These are phyloP conservation scores for Mellilla xanthometata DNA, from an alignment of 2,888 invertebrate genomes.

Conservation along the genomic window DNA sequence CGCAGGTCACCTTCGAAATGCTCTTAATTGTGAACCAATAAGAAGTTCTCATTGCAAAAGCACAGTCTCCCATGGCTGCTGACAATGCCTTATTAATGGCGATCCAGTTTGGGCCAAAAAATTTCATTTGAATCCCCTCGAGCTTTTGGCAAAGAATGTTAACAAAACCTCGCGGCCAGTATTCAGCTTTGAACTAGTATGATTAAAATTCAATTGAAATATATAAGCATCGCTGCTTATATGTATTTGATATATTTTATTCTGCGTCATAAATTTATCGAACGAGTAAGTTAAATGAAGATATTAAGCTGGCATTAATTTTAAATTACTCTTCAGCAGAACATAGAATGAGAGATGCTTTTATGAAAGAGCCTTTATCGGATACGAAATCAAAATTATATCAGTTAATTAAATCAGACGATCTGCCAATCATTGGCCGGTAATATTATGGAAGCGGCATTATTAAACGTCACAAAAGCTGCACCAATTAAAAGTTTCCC, in stretches of 20 bases:
- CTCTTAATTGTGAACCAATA: constrained; percentile 75
- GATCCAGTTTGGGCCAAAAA: constrained; percentile 46
- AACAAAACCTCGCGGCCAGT: constrained; percentile 24
- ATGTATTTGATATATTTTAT: constrained; percentile 5
- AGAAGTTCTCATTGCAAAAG: constrained; percentile 62
- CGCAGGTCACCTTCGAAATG: constrained; percentile 75
- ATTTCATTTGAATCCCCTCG: constrained; percentile 20
- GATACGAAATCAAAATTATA: constrained; percentile 2
- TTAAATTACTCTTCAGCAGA: not conserved
- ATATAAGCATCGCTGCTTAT: constrained; percentile 11
- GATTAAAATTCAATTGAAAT: constrained; percentile 24
- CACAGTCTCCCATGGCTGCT: constrained; percentile 34
- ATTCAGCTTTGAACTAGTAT: constrained; percentile 18
- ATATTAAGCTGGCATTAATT: not conserved
- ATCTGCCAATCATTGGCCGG: constrained; percentile 72
- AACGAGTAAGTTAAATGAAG: not conserved
- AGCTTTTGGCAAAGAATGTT: constrained; percentile 25
- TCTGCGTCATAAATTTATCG: not conserved
- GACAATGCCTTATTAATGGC: constrained; percentile 61
- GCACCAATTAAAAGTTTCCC: constrained; percentile 80
- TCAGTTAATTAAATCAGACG: constrained; percentile 49
- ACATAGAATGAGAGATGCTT: not conserved
- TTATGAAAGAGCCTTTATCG: not conserved
- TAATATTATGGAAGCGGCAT: constrained; percentile 76
- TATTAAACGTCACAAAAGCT: constrained; percentile 74